phyloP scores from a whole-genome alignment of 1,140 invertebrate species.

The Lepeophtheirus salmonis region DNA sequence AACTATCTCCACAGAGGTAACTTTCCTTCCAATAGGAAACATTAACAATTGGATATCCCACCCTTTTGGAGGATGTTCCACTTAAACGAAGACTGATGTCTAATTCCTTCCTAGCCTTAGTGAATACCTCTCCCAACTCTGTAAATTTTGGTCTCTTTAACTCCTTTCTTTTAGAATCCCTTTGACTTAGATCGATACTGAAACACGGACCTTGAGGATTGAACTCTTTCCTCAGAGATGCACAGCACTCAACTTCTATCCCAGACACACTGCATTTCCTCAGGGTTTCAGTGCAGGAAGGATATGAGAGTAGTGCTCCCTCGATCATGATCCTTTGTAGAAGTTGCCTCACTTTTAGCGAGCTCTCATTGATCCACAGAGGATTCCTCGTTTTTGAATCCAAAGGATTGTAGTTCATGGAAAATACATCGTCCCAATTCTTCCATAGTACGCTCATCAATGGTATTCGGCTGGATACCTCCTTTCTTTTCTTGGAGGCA shows the following conservation, averaged over 20 bases:
- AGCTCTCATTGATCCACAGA: neutral
- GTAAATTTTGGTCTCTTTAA: no score
- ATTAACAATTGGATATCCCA: slow-evolving; percentile 13
- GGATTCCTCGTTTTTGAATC: no score
- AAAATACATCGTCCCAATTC: neutral
- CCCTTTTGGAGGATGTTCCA: neutral
- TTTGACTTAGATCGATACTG: neutral
- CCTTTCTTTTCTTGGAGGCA: neutral
- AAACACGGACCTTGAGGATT: neutral
- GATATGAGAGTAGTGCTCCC: neutral
- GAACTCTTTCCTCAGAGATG: neutral
- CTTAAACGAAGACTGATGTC: neutral
- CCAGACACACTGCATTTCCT: neutral
- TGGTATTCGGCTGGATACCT: neutral
- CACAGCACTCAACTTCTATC: neutral
- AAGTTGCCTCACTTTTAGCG: neutral
- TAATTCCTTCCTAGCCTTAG: neutral
- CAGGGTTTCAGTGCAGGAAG: slow-evolving; percentile 8
- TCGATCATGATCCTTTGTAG: slow-evolving; percentile 13
- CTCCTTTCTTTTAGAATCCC: no score
- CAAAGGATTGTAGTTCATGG: neutral
- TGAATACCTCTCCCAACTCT: neutral
- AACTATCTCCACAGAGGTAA: slow-evolving; percentile 2
- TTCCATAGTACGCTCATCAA: neutral
- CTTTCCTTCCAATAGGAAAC: neutral